phyloP scores from a whole-genome alignment of 2,797 vertebrate genomes.

The Xenentodon cancila region DNA sequence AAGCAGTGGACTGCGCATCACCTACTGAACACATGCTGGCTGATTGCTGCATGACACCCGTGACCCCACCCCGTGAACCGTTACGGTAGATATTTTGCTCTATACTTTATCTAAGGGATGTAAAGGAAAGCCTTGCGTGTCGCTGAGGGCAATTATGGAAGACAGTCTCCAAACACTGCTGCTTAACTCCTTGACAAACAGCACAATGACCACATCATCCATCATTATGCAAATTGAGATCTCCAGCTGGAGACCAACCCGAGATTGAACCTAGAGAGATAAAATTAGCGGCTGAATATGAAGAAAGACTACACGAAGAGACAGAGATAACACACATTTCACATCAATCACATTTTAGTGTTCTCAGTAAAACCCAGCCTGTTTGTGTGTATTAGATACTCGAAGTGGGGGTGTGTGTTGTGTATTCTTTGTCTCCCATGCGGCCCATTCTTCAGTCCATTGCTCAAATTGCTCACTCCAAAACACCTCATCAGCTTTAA shows the following conservation, averaged over 20 bases:
- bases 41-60: slow-evolving; percentile 9
- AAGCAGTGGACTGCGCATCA: slow-evolving; percentile 4
- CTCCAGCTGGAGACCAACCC: slow-evolving; percentile 41
- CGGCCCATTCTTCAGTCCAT: slow-evolving; percentile 61
- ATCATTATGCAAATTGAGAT: slow-evolving; percentile 45
- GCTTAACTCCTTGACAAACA: slow-evolving; percentile 43
- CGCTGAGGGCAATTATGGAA: slow-evolving; percentile 1
- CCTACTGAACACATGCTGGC: slow-evolving; percentile 3
- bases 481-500: slow-evolving; percentile 74
- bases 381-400: slow-evolving; percentile 31
- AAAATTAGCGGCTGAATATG: slow-evolving; percentile 54
- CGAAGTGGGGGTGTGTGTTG: slow-evolving; percentile 17
- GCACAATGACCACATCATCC: slow-evolving; percentile 24
- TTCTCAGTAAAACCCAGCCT: slow-evolving; percentile 53
- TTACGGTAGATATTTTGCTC: slow-evolving; percentile 8
- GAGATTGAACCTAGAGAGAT: slow-evolving; percentile 50
- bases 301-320: slow-evolving; percentile 44
- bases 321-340: slow-evolving; percentile 12
- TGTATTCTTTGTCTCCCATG: slow-evolving; percentile 43
- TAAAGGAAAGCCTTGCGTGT: slow-evolving; percentile 19
- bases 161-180: slow-evolving; percentile 6
- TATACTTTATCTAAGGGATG: slow-evolving; percentile 29
- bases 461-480: slow-evolving; percentile 61
- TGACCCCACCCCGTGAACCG: slow-evolving; percentile 27
- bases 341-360: slow-evolving; percentile 53